These are phyloP conservation scores for Melikaiella ostensackeni DNA, from an alignment of 2,888 invertebrate genomes.

Conservation along the genomic window DNA sequence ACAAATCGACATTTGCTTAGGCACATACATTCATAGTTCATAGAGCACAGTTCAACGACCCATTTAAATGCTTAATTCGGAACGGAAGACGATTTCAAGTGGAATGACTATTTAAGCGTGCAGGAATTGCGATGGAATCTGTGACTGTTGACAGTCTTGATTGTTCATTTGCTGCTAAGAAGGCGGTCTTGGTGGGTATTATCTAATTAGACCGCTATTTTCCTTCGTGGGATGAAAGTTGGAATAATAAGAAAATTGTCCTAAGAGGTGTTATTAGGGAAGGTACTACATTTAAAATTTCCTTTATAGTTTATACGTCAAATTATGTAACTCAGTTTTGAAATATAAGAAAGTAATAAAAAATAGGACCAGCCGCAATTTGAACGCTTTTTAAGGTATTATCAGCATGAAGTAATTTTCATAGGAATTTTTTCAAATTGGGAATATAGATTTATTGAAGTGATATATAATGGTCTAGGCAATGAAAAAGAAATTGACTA, in stretches of 20 bases:
- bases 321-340: not conserved
- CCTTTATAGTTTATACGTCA: not conserved
- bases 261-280: not conserved
- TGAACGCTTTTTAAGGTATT: too few relatives aligned
- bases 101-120: slow-evolving; percentile 57
- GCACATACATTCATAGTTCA: slow-evolving; percentile 49
- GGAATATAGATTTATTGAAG: too few relatives aligned
- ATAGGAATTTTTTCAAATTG: too few relatives aligned
- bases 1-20: not conserved
- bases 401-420: too few relatives aligned
- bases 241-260: slow-evolving; percentile 8
- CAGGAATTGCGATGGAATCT: slow-evolving; percentile 54
- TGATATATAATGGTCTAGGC: too few relatives aligned
- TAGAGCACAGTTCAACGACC: slow-evolving; percentile 64
- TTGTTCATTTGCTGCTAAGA: slow-evolving; percentile 26
- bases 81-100: slow-evolving; percentile 47
- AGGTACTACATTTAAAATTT: not conserved
- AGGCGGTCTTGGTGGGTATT: slow-evolving; percentile 38
- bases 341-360: not conserved
- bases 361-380: not conserved
- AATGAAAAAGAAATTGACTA: too few relatives aligned
- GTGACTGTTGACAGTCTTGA: slow-evolving; percentile 31
- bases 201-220: slow-evolving; percentile 43
- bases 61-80: slow-evolving; percentile 57
- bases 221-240: slow-evolving; percentile 26